These are phyloP conservation scores for Asobara japonica DNA, from an alignment of 1,140 invertebrate species.

Conservation along the genomic window DNA sequence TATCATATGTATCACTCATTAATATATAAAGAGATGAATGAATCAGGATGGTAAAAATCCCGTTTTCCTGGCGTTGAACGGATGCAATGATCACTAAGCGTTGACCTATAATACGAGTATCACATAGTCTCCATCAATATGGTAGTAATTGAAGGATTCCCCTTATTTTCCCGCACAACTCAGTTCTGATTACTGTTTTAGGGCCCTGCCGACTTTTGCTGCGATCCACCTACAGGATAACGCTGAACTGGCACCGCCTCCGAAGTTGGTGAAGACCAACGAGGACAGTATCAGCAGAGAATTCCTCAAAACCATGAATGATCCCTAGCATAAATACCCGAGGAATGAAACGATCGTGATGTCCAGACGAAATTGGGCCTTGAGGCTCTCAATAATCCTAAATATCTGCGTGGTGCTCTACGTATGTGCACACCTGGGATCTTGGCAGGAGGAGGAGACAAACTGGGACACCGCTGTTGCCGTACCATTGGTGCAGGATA, in stretches of 20 bases:
- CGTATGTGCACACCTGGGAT: constrained; percentile 70
- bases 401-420: constrained; percentile 78
- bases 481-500: constrained; percentile 45
- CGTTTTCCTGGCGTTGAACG: too few relatives aligned
- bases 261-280: neutral
- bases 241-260: neutral
- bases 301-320: neutral
- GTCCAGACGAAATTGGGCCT: constrained; percentile 75
- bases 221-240: too few relatives aligned
- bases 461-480: constrained; percentile 54
- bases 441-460: constrained; percentile 60
- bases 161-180: too few relatives aligned
- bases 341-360: constrained; percentile 51
- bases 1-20: too few relatives aligned
- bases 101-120: too few relatives aligned
- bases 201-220: too few relatives aligned
- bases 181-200: too few relatives aligned
- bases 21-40: too few relatives aligned
- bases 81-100: too few relatives aligned
- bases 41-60: too few relatives aligned
- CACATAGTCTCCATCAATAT: too few relatives aligned
- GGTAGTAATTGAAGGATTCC: too few relatives aligned
- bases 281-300: neutral
- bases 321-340: neutral
- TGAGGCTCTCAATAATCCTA: constrained; percentile 77